A percentile compares a stretch with the other conserved stretches of the same genome.
These are phyloP conservation scores for Argopecten irradians DNA, from an alignment of 1,140 invertebrate species.

Conservation along the genomic window DNA sequence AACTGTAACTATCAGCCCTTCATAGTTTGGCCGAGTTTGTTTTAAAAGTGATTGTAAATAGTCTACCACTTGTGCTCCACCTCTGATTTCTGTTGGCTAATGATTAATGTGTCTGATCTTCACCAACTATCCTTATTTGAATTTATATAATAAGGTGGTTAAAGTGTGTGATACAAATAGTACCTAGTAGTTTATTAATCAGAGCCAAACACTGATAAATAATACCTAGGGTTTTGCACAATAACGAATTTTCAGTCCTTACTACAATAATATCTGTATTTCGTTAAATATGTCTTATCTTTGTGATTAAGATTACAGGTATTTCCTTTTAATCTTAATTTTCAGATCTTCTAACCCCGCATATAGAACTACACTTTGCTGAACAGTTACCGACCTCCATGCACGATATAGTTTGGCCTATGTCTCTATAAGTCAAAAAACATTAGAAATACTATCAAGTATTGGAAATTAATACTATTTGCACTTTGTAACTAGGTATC, in stretches of 20 bases:
- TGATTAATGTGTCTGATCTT: no score
- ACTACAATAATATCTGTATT: not conserved
- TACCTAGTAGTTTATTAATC: no score
- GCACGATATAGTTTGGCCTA: not conserved
- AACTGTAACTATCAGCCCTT: no score
- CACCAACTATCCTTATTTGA: no score
- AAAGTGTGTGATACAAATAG: no score
- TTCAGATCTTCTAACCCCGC: not conserved
- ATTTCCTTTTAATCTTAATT: not conserved
- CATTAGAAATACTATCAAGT: not conserved
- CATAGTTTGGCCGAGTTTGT: no score
- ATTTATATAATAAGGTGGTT: no score
- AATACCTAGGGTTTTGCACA: no score
- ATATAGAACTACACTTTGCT: not conserved
- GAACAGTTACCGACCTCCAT: not conserved
- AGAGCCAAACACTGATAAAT: no score
- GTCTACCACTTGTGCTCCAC: no score
- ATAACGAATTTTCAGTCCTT: not conserved
- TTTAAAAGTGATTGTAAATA: no score
- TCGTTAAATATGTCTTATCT: not conserved
- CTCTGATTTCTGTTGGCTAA: no score
- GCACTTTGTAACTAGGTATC: conserved; percentile 6
- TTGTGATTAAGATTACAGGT: not conserved
- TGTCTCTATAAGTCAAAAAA: not conserved
- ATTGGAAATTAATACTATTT: not conserved